Conservation (phyloP, 1,140 invertebrate genomes). For the Psilanteris sp. region DNA sequence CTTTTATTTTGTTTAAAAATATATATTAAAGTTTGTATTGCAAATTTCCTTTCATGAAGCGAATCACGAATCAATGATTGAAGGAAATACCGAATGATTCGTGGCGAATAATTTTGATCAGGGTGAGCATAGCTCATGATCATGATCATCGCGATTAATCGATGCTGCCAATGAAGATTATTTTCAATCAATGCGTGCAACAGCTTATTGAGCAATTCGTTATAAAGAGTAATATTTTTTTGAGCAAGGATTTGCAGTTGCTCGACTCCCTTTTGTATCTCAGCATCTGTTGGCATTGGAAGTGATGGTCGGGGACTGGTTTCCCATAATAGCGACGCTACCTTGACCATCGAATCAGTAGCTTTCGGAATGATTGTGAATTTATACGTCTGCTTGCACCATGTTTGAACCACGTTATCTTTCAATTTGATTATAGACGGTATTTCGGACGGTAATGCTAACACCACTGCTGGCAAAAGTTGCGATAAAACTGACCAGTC, state of each 20-base stretch:
- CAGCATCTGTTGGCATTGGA: conserved; percentile 66
- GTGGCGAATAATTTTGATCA: conserved; percentile 83
- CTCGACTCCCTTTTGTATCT: conserved; percentile 75
- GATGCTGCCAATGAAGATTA: conserved; percentile 90
- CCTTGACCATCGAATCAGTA: conserved; percentile 79
- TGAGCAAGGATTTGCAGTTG: conserved; percentile 75
- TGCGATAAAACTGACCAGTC: conserved; percentile 87
- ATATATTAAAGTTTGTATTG: conserved; percentile 82
- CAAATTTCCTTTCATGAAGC: conserved; percentile 87
- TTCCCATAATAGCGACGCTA: conserved; percentile 79
- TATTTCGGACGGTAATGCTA: conserved; percentile 89
- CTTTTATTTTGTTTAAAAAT: conserved; percentile 89
- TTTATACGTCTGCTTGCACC: conserved; percentile 81
- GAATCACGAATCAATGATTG: conserved; percentile 87
- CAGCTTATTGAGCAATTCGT: conserved; percentile 83
- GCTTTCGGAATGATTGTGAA: conserved; percentile 82
- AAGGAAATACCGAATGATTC: conserved; percentile 85
- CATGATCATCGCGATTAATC: conserved; percentile 87
- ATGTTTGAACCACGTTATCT: conserved; percentile 81
- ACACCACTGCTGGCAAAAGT: conserved; percentile 88
- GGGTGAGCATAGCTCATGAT: conserved; percentile 86
- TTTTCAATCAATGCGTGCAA: conserved; percentile 83
- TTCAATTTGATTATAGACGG: conserved; percentile 88
- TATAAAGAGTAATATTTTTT: conserved; percentile 82
- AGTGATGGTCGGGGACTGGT: conserved; percentile 63